Base-by-base conservation (phyloP, 2,797 vertebrate species). In the Galaxias olidus region DNA sequence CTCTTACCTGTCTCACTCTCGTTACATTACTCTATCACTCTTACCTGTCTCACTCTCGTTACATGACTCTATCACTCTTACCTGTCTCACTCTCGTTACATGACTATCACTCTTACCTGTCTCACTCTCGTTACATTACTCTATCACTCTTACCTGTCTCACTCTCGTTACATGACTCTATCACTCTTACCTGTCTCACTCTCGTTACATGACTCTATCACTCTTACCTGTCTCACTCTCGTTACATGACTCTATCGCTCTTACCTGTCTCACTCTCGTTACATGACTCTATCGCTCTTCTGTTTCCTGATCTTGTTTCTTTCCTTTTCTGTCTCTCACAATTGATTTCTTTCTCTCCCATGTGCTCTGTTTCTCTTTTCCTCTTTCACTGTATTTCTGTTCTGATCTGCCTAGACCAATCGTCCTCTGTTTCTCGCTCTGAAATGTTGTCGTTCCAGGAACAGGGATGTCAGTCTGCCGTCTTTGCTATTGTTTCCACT, bases 361-460 rank as follows among this genome's bases (percentile, higher is more conserved):
- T 44, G 14, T 15, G 51, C 13, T 15, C 6, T 14, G 10, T 61
- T 51, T 15, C 43, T 17, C 11, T 47, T 30, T 44, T 20, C 52
- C 17, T 65, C 43, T 58, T 55, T 51, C 43, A 41, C 41, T 56
- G 48, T 42, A 20, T 52, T 14, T 62, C 53, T 63, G 30, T 30
- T 30, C 30, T 2, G 30, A 20, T 7, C 18, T 0, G 0, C 14
- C 4, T 15, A 1, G 63, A 66, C 49, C 6, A 41, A 8, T 47
- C 50, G 1, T 12, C 54, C 56, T 42, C 15, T 56, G 30, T 51
- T 19, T 61, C 79, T 71, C 9, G 54, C 76, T 56, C 65, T 1
- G 10, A 52, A 52, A 18, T 10, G 51, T 20, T 11, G 0, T 17
- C 5, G 51, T 1, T 52, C 17, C 17, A 19, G 17, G 51, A 18